These are phyloP conservation scores for Microtus pennsylvanicus DNA, from an alignment of 2,113 vertebrate species.

Conservation along the genomic window DNA sequence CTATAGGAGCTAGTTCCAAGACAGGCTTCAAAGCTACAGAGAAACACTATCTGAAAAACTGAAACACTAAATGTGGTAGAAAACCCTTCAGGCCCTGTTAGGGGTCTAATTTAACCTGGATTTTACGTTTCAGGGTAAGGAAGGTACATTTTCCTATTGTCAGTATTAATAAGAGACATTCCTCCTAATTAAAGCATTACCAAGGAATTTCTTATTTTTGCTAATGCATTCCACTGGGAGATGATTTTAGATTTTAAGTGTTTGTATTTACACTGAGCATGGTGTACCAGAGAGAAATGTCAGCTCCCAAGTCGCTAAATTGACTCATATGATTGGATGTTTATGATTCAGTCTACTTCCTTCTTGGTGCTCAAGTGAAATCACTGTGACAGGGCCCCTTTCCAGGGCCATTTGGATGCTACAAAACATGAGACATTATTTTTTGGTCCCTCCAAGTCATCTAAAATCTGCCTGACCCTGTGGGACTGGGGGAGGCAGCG, in stretches of 20 bases:
- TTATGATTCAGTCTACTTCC: not conserved
- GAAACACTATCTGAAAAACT: too few relatives aligned
- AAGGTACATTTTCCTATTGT: conserved; percentile 22
- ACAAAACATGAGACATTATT: not conserved
- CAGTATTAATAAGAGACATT: not conserved
- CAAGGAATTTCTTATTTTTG: not conserved
- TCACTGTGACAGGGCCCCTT: not conserved
- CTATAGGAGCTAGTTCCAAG: too few relatives aligned
- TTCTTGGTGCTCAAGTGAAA: not conserved
- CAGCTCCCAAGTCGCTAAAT: not conserved
- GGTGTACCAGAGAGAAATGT: not conserved
- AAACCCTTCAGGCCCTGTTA: not conserved
- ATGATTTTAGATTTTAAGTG: conserved; percentile 18
- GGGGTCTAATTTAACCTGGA: conserved; percentile 4
- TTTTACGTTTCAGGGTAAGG: conserved; percentile 33
- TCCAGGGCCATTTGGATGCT: not conserved
- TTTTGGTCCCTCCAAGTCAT: not conserved
- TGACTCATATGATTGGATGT: not conserved
- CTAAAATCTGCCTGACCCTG: not conserved
- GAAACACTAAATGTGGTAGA: not conserved
- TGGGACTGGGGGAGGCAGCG: not conserved
- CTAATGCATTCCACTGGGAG: not conserved
- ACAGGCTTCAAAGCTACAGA: too few relatives aligned
- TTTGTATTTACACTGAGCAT: not conserved
- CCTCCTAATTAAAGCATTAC: conserved; percentile 6